These are phyloP conservation scores for Lasioglossum lativentre DNA, from an alignment of 2,888 invertebrate species.

Conservation along the genomic window DNA sequence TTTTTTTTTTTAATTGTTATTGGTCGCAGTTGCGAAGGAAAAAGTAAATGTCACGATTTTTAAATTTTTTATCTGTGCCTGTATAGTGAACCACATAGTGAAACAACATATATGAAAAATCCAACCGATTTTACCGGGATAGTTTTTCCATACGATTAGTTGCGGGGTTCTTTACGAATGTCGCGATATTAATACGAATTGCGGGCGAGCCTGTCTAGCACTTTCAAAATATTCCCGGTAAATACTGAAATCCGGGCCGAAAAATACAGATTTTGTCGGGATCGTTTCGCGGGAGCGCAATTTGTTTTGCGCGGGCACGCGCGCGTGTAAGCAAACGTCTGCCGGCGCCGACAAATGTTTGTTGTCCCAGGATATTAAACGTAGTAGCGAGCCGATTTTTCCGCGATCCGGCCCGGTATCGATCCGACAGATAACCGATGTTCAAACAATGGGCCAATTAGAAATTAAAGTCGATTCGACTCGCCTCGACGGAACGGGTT, in stretches of 20 bases:
- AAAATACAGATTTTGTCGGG: slow-evolving; percentile 10
- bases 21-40: too few species aligned
- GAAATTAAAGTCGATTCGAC: slow-evolving; percentile 46
- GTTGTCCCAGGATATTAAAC: slow-evolving; percentile 46
- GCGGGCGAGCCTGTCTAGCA: background rate
- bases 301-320: slow-evolving; percentile 37
- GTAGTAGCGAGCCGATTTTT: slow-evolving; percentile 25
- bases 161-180: too few species aligned
- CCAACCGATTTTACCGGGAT: too few species aligned
- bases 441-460: slow-evolving; percentile 58
- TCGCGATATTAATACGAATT: too few species aligned
- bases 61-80: too few species aligned
- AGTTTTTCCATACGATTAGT: too few species aligned
- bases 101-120: too few species aligned
- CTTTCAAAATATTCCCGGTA: background rate
- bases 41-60: too few species aligned
- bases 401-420: background rate
- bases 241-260: background rate
- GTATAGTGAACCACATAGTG: too few species aligned
- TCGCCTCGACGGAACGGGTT: background rate
- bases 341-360: slow-evolving; percentile 56
- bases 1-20: too few species aligned
- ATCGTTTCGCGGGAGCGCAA: slow-evolving; percentile 42
- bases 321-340: slow-evolving; percentile 29
- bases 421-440: slow-evolving; percentile 1